Evolutionary conservation across 1,140 invertebrate species (phyloP).

Genomic region (Diprion similis): DNA sequence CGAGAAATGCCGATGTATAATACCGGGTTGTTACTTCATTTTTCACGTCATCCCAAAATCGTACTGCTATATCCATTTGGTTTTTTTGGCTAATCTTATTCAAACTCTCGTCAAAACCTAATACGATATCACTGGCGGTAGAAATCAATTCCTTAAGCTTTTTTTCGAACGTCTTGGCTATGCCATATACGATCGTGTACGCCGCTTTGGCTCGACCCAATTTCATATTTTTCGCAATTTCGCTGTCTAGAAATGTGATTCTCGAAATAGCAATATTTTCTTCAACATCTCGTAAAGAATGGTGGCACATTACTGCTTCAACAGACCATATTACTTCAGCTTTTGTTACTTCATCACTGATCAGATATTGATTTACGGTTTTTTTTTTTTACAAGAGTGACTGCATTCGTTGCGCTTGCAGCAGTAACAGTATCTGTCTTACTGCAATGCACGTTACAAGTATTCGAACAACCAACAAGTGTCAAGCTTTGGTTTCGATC

Average conservation of each 20-base stretch:
- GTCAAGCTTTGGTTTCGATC: too few species aligned
- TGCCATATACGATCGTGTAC: neutral
- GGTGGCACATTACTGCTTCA: conserved; percentile 17
- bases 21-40: conserved; percentile 15
- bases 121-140: neutral
- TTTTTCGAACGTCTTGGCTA: neutral
- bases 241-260: conserved; percentile 17
- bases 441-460: neutral
- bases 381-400: neutral
- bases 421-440: neutral
- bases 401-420: neutral
- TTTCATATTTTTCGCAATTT: conserved; percentile 18
- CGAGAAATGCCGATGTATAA: conserved; percentile 22
- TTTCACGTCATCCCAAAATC: conserved; percentile 26
- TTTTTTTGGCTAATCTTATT: conserved; percentile 24
- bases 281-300: conserved; percentile 21
- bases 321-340: conserved; percentile 25
- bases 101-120: conserved; percentile 29
- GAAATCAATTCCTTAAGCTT: neutral
- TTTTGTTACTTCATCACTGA: conserved; percentile 19
- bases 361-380: neutral
- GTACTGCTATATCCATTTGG: conserved; percentile 30
- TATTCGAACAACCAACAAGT: too few species aligned
- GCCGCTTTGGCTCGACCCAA: conserved; percentile 9
- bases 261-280: conserved; percentile 16